These are phyloP conservation scores for Papilio glaucus DNA, from an alignment of 1,140 invertebrate species.

Conservation along the genomic window DNA sequence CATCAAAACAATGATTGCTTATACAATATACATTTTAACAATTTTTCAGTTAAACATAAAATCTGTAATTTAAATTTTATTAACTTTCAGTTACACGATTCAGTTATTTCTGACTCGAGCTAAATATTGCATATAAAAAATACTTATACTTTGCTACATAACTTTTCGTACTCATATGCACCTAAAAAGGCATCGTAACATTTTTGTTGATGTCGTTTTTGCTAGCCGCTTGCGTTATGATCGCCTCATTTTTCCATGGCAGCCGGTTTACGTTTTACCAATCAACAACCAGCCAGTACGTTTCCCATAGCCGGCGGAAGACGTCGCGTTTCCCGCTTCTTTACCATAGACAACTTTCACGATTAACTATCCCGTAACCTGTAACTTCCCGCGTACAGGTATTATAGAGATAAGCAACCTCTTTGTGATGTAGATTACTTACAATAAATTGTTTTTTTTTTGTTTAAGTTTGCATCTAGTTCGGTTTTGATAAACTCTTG, in stretches of 20 bases:
- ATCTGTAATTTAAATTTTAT: background rate
- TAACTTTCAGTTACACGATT: too few species aligned
- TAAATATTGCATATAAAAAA: background rate
- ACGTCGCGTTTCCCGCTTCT: constrained; percentile 62
- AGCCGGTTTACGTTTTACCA: constrained; percentile 30
- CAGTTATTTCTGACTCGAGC: background rate
- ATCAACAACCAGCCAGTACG: constrained; percentile 51
- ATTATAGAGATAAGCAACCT: constrained; percentile 23
- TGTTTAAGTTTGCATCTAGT: background rate
- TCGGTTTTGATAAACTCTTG: constrained; percentile 26
- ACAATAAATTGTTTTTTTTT: background rate
- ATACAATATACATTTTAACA: background rate
- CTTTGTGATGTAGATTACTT: background rate
- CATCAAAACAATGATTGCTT: background rate
- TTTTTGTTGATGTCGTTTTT: constrained; percentile 10
- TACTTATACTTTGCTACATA: background rate
- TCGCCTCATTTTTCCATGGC: constrained; percentile 32
- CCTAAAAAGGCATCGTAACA: constrained; percentile 10
- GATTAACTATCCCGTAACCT: constrained; percentile 44
- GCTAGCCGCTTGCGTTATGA: constrained; percentile 10
- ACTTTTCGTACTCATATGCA: constrained; percentile 4
- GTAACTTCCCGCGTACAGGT: constrained; percentile 61
- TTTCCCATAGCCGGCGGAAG: constrained; percentile 49
- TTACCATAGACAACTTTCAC: constrained; percentile 54
- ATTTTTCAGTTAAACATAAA: background rate